Conservation (phyloP, 1,140 invertebrate species). For the silkworm (Bombyx mori) region ASM3026992v2 NC_085112.1:3375501-3376000, state of each 20-base stretch:
- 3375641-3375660: constrained; percentile 15
- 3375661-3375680: constrained; percentile 9
- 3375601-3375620: constrained; percentile 7
- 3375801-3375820: neutral
- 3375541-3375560: neutral
- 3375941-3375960: too few relatives aligned
- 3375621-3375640: neutral
- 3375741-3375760: constrained; percentile 2
- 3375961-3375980: too few relatives aligned
- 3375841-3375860: too few relatives aligned
- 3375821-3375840: too few relatives aligned
- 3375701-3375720: constrained; percentile 7
- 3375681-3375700: constrained; percentile 12
- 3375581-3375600: constrained; percentile 4
- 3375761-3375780: neutral
- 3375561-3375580: neutral
- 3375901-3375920: too few relatives aligned
- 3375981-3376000: too few relatives aligned
- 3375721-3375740: neutral
- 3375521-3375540: too few relatives aligned
- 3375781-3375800: neutral
- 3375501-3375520: too few relatives aligned
- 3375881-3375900: too few relatives aligned
- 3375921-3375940: too few relatives aligned
- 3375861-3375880: too few relatives aligned